phyloP scores from a whole-genome alignment of 2,888 invertebrate species.

The Pteria penguin region DNA sequence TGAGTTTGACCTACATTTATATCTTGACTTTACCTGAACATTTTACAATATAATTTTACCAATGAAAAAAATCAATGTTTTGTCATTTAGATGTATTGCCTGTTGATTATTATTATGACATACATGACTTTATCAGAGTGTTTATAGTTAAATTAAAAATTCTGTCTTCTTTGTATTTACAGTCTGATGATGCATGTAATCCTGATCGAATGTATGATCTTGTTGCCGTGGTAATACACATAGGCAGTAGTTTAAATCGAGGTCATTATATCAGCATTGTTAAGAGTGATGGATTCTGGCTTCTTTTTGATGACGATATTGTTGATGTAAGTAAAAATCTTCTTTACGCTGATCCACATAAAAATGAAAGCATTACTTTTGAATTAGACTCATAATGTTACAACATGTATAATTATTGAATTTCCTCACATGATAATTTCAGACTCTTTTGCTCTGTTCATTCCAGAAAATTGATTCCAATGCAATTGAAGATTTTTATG shows the following conservation, averaged over 20 bases:
- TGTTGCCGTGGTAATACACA: slow-evolving; percentile 99
- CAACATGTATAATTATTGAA: too few species aligned
- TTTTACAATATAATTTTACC: too few species aligned
- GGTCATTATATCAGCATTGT: slow-evolving; percentile 99
- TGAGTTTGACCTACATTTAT: too few species aligned
- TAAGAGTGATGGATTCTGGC: slow-evolving; percentile 99
- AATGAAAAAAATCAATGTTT: too few species aligned
- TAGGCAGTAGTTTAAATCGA: slow-evolving; percentile 98
- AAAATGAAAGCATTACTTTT: too few species aligned
- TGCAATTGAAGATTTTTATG: slow-evolving; percentile 99
- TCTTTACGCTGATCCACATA: too few species aligned
- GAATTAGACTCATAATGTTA: too few species aligned
- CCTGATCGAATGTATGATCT: slow-evolving; percentile 98
- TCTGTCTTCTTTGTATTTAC: slow-evolving; percentile 56
- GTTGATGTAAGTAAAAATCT: slow-evolving; percentile 91
- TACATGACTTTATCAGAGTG: too few species aligned
- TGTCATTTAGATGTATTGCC: too few species aligned
- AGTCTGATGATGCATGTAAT: slow-evolving; percentile 99
- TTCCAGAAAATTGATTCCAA: slow-evolving; percentile 99
- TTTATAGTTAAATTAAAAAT: too few species aligned
- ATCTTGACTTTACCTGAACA: too few species aligned
- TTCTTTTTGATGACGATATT: slow-evolving; percentile 99
- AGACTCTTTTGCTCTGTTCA: slow-evolving; percentile 46
- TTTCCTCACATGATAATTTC: slow-evolving; percentile 1
- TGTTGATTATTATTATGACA: too few species aligned